These are phyloP conservation scores for Rattus norvegicus DNA, from an alignment of 2,113 vertebrate genomes.

Conservation along the genomic window DNA sequence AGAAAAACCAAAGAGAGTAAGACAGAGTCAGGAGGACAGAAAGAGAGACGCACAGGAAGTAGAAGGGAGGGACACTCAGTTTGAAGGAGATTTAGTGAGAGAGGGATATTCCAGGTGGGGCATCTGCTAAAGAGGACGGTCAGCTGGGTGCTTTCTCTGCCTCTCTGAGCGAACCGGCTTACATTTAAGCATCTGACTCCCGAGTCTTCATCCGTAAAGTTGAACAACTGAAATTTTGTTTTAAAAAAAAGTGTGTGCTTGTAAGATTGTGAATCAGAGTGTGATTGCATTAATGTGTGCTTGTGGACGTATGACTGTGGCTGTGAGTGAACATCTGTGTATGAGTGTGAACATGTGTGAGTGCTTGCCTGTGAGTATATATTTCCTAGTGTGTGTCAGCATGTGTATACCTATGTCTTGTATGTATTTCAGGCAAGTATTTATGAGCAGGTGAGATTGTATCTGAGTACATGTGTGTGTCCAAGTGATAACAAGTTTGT, in stretches of 20 bases:
- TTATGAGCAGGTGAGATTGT: background rate
- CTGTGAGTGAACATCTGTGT: background rate
- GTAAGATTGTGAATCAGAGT: background rate
- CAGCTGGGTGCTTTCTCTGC: no score
- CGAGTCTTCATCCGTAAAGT: no score
- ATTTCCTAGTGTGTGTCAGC: background rate
- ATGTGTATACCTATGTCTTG: background rate
- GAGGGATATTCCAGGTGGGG: no score
- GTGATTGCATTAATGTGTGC: background rate
- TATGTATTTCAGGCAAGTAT: background rate
- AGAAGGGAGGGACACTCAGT: no score
- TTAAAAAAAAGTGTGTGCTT: background rate
- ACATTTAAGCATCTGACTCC: no score
- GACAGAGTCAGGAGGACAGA: no score
- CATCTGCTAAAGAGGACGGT: no score
- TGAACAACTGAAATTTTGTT: no score
- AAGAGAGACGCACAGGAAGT: no score
- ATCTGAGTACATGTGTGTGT: background rate
- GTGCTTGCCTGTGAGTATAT: background rate
- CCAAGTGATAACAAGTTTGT: background rate
- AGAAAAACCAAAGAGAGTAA: no score
- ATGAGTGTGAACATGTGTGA: background rate
- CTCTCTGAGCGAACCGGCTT: no score
- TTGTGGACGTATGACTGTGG: background rate
- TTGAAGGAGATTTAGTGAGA: no score